A percentile compares a stretch with the other conserved stretches of the same genome.
phyloP scores from a whole-genome alignment of 2,797 vertebrate species.

The Cryptoprocta ferox region DNA sequence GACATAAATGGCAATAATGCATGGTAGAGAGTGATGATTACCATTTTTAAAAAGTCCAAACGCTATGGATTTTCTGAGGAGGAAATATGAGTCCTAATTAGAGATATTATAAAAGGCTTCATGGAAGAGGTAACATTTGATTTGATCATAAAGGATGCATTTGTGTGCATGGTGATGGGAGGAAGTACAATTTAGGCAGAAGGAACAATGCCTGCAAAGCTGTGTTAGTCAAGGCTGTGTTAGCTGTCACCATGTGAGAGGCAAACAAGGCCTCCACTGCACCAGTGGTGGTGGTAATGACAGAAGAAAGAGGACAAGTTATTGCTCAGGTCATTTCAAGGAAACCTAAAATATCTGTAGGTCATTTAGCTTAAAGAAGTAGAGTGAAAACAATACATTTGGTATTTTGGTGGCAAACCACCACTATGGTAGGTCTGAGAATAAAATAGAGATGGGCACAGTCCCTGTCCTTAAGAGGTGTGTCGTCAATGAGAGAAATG shows the following conservation, averaged over 20 bases:
- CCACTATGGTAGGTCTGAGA: neutral
- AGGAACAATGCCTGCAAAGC: neutral
- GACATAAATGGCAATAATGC: neutral
- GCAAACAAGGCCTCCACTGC: neutral
- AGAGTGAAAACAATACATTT: neutral
- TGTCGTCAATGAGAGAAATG: neutral
- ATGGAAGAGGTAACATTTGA: neutral
- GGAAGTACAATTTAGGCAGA: neutral
- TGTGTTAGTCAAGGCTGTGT: neutral
- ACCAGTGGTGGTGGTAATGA: neutral
- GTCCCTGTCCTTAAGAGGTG: neutral
- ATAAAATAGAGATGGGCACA: neutral
- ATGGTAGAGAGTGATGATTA: neutral
- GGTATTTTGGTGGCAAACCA: neutral
- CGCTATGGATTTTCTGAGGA: neutral
- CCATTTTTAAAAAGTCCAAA: neutral
- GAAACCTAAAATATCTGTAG: neutral
- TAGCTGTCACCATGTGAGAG: neutral
- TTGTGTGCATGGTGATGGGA: neutral
- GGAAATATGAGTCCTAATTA: neutral
- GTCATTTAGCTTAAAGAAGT: neutral
- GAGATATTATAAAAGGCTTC: neutral
- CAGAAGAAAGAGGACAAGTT: neutral
- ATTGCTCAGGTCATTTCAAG: neutral
- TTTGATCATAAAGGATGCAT: neutral